Evolutionary conservation across 2,888 invertebrate genomes (phyloP).

Genomic region (Lymantria monacha): DNA sequence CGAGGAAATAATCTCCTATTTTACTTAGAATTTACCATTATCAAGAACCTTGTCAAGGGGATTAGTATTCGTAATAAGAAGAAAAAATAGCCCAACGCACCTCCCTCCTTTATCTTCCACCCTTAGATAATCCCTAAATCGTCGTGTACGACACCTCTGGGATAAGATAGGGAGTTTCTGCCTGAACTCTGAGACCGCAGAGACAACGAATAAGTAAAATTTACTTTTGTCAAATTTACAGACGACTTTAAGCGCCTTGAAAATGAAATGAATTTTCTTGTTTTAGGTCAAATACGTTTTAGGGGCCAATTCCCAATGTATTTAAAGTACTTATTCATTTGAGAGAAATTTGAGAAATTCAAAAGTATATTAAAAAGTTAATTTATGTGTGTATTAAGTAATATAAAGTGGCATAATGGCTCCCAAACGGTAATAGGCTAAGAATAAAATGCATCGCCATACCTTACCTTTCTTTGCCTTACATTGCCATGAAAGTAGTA

Average conservation of each 20-base stretch:
- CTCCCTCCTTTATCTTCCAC: not conserved
- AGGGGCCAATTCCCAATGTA: too few species aligned
- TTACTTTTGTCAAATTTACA: slow-evolving; percentile 1
- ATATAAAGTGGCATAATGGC: too few species aligned
- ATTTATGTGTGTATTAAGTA: too few species aligned
- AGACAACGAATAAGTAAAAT: slow-evolving; percentile 4
- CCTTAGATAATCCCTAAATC: slow-evolving; percentile 11
- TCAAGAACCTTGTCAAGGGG: not conserved
- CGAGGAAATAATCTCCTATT: not conserved
- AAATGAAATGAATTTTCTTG: not conserved
- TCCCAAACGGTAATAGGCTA: too few species aligned
- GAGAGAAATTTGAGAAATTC: too few species aligned
- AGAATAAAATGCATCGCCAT: too few species aligned
- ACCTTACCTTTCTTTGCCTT: too few species aligned
- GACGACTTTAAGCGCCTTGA: not conserved
- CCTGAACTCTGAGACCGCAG: slow-evolving; percentile 1
- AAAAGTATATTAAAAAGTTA: too few species aligned
- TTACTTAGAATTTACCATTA: slow-evolving; percentile 1
- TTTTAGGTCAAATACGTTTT: not conserved
- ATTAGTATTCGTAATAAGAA: slow-evolving; percentile 8
- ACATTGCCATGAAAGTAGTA: too few species aligned
- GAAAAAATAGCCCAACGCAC: slow-evolving; percentile 6
- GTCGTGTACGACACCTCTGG: slow-evolving; percentile 10
- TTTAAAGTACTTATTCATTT: too few species aligned
- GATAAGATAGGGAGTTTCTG: slow-evolving; percentile 2